Evolutionary conservation across 2,888 invertebrate species (phyloP).

Genomic region (Coleophora flavipennella): DNA sequence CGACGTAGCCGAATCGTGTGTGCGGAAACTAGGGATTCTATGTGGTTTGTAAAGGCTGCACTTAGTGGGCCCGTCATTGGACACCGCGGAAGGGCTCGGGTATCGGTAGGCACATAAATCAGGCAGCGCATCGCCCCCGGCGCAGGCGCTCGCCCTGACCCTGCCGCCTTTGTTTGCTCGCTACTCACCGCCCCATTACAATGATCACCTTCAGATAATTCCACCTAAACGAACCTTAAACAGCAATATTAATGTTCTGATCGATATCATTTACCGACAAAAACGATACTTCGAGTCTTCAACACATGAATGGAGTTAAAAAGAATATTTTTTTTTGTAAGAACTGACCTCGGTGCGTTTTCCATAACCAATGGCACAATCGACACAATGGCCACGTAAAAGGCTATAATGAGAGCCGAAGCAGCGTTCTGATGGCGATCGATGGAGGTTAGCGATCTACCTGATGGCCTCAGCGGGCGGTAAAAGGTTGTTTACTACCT

Average conservation of each 20-base stretch:
- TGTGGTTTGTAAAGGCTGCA: slow-evolving; percentile 19
- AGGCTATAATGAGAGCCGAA: slow-evolving; percentile 48
- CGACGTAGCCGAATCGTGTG: too few species aligned
- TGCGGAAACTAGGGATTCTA: too few species aligned
- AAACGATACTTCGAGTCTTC: slow-evolving; percentile 29
- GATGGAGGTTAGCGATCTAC: slow-evolving; percentile 15
- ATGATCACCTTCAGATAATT: slow-evolving; percentile 46
- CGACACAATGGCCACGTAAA: slow-evolving; percentile 51
- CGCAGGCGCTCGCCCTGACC: slow-evolving; percentile 38
- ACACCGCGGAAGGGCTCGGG: slow-evolving; percentile 62
- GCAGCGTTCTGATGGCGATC: slow-evolving; percentile 42
- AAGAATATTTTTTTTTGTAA: slow-evolving; percentile 27
- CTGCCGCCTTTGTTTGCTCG: slow-evolving; percentile 50
- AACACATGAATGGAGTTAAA: slow-evolving; percentile 38
- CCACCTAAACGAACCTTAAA: slow-evolving; percentile 24
- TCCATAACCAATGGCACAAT: slow-evolving; percentile 48
- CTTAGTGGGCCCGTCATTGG: slow-evolving; percentile 50
- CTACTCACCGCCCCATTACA: slow-evolving; percentile 28
- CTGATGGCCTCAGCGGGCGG: neutral
- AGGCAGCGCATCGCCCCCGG: slow-evolving; percentile 52
- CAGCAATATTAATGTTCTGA: slow-evolving; percentile 32
- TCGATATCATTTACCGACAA: slow-evolving; percentile 28
- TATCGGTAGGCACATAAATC: slow-evolving; percentile 62
- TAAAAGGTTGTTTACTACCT: slow-evolving; percentile 4
- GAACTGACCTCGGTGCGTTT: slow-evolving; percentile 51